Base-by-base conservation (phyloP, 2,888 invertebrate genomes). In the Automeris io region DNA sequence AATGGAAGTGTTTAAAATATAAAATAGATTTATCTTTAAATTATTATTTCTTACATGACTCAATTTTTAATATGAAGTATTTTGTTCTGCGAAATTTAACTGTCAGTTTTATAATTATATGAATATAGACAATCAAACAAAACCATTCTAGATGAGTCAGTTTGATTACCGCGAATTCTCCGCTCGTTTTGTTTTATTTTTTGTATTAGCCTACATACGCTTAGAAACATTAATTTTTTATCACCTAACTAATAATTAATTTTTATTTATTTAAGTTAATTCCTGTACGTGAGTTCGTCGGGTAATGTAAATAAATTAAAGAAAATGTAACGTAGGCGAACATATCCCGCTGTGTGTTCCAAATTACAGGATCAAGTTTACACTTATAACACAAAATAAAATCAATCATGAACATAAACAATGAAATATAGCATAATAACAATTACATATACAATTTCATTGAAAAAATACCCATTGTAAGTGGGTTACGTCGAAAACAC, bases 371-470 rank as follows among this genome's bases (percentile, higher is more conserved):
- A 49, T 51, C 41, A 44, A 41, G 39, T 40, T 46, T 40, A 45
- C 47, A 47, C 43, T 37, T 40, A 47, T 46, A 49, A 54, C 41
- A 52, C 37, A 43, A 53, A 54, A 45, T 58, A 47, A 54, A 57
- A 57, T 53, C 51, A 52, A 62, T 42, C 51, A 54, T 51, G 45
- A 54, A 46, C 43, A 51, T 46, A 57, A 57, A 60, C 46, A 54
- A 51, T 49, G 46, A 45, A 48, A 47, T 33, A 44, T 42, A 47
- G 46, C 56, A 53, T 54, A 54, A 60, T 53, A 63, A 66, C 60
- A 63, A 66, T 62, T 61, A 67, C 54, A 52, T 49, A 57, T 57
- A 51, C 59, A 63, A 70, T 70, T 69, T 61, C 49, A 40, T 54
- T 47, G 45, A 54, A 58, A 54, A 70, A 66, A 69, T 51, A 57